Conservation (phyloP, 2,888 invertebrate genomes). For the Xestia sexstrigata region DNA sequence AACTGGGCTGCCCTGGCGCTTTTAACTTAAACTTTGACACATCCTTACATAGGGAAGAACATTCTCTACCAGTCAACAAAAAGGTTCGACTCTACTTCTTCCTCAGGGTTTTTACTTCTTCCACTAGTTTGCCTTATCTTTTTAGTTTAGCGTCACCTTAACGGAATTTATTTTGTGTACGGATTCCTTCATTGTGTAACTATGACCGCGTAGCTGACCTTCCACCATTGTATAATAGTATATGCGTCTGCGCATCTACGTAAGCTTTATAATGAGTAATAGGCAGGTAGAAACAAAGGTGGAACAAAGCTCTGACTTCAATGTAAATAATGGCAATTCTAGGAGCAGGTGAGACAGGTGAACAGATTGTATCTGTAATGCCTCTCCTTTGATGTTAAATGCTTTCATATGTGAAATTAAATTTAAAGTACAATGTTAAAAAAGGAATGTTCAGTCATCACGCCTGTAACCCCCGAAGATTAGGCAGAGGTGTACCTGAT, state of each 20-base stretch:
- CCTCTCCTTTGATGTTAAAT: conserved; percentile 1
- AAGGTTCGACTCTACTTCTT: not conserved
- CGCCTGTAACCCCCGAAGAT: too few species aligned
- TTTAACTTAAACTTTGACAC: too few species aligned
- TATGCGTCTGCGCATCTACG: conserved; percentile 28
- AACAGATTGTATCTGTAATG: not conserved
- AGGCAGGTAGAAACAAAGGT: conserved; percentile 19
- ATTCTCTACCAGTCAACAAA: not conserved
- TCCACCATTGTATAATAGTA: conserved; percentile 35
- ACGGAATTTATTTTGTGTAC: not conserved
- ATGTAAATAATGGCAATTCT: conserved; percentile 13
- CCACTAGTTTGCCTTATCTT: not conserved
- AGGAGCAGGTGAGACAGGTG: not conserved
- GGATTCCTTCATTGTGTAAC: not conserved
- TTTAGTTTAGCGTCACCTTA: not conserved
- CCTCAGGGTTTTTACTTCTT: not conserved
- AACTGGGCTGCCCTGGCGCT: too few species aligned
- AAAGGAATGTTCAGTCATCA: not conserved
- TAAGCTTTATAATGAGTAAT: conserved; percentile 53
- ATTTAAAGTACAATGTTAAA: not conserved
- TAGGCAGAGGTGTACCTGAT: too few species aligned
- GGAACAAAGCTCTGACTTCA: conserved; percentile 44
- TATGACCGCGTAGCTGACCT: conserved; percentile 40
- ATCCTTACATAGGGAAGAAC: too few species aligned
- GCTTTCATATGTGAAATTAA: not conserved